phyloP scores from a whole-genome alignment of 2,888 invertebrate genomes.

The Limnephilus marmoratus region DNA sequence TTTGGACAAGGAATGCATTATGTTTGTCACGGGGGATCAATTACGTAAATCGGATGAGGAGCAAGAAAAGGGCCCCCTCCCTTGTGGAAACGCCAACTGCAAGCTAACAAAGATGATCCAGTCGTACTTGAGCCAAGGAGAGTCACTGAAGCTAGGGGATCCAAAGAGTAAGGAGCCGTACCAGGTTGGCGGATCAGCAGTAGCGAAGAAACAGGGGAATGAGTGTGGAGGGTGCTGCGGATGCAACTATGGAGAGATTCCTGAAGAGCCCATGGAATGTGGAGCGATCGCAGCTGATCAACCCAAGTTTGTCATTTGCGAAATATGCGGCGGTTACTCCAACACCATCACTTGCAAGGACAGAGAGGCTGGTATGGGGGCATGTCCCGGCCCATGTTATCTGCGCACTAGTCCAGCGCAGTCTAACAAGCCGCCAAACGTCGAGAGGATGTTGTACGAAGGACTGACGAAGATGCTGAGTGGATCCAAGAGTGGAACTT shows the following conservation, averaged over 20 bases:
- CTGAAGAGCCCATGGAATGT: neutral
- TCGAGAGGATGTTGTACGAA: conserved; percentile 37
- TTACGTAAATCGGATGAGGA: neutral
- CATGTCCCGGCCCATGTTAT: conserved; percentile 10
- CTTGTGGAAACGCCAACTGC: conserved; percentile 55
- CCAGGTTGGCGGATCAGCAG: neutral
- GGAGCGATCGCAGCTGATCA: neutral
- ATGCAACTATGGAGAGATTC: neutral
- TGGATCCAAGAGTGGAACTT: conserved; percentile 13
- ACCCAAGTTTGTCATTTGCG: conserved; percentile 45
- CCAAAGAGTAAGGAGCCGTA: neutral
- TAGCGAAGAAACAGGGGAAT: neutral
- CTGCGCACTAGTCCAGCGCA: neutral
- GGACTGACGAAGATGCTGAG: conserved; percentile 48
- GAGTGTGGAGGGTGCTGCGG: conserved; percentile 21
- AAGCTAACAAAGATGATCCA: conserved; percentile 53
- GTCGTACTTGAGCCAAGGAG: conserved; percentile 37
- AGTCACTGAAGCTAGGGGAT: neutral
- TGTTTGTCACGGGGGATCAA: conserved; percentile 55
- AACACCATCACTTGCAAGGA: conserved; percentile 40
- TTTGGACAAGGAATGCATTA: conserved; percentile 41
- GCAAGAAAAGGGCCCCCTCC: conserved; percentile 20
- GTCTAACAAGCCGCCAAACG: neutral
- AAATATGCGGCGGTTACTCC: conserved; percentile 46
- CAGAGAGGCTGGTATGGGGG: conserved; percentile 11